A percentile compares a stretch with the other conserved stretches of the same genome.
Conservation (phyloP, 2,888 invertebrate species). For the Mesoligia furuncula region DNA sequence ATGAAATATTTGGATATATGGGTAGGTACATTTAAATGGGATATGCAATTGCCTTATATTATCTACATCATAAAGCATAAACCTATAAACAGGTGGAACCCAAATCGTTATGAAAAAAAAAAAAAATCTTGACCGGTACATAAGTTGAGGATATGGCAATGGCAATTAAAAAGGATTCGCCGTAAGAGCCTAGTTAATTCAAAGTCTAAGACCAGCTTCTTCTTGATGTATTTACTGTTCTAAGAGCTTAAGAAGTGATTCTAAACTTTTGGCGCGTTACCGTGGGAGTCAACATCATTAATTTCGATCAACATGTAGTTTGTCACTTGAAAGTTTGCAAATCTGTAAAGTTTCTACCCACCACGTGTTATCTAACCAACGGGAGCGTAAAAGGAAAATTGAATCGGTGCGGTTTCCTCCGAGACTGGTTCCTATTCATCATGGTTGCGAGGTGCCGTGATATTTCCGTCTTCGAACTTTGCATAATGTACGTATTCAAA, state of each 20-base stretch:
- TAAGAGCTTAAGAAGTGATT: constrained; percentile 12
- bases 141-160: too few relatives aligned
- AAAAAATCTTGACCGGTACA: not conserved
- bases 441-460: constrained; percentile 44
- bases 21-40: constrained; percentile 10
- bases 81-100: not conserved
- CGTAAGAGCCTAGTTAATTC: not conserved
- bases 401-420: constrained; percentile 64
- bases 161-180: too few relatives aligned
- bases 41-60: not conserved
- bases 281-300: constrained; percentile 44
- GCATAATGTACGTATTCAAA: constrained; percentile 54
- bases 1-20: constrained; percentile 7
- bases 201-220: not conserved
- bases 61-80: not conserved
- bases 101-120: not conserved
- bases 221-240: constrained; percentile 4
- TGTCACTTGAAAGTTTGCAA: constrained; percentile 47
- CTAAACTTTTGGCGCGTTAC: constrained; percentile 27
- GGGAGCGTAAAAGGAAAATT: constrained; percentile 65
- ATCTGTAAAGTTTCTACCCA: constrained; percentile 53
- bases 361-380: constrained; percentile 59
- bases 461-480: constrained; percentile 65
- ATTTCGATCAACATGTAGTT: constrained; percentile 32
- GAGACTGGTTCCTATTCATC: constrained; percentile 61